These are phyloP conservation scores for Chaenodraco wilsoni DNA, from an alignment of 2,797 vertebrate species.

Conservation along the genomic window DNA sequence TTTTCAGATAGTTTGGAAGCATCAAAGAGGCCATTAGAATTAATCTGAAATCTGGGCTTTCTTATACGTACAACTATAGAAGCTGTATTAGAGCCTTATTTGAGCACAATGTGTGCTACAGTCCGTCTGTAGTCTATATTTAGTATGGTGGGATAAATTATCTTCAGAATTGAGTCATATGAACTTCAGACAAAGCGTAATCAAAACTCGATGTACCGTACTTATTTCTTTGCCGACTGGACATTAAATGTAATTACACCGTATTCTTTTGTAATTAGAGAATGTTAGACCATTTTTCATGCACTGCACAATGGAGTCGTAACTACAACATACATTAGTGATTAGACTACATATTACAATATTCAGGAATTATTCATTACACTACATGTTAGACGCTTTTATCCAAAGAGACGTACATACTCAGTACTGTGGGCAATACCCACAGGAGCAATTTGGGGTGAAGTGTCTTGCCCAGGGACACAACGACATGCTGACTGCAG, in stretches of 20 bases:
- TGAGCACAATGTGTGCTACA: neutral
- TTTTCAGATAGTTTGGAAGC: too few species aligned
- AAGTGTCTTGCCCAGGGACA: too few species aligned
- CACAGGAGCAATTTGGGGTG: too few species aligned
- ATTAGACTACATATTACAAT: neutral
- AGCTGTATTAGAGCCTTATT: neutral
- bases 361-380: constrained; percentile 18
- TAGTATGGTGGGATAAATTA: neutral
- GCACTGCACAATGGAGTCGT: constrained; percentile 16
- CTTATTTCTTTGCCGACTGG: constrained; percentile 30
- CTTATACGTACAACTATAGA: neutral
- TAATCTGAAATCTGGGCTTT: too few species aligned
- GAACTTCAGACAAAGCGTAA: constrained; percentile 38
- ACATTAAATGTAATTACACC: constrained; percentile 56
- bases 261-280: constrained; percentile 56
- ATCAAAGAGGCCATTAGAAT: too few species aligned
- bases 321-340: constrained; percentile 22
- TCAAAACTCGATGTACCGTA: constrained; percentile 35
- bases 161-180: constrained; percentile 34
- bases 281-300: constrained; percentile 42
- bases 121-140: neutral
- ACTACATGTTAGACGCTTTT: neutral
- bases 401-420: too few species aligned
- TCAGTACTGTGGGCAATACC: too few species aligned
- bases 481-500: too few species aligned